Conservation (phyloP, 2,113 vertebrate genomes). For the Pterocles burchelli region DNA sequence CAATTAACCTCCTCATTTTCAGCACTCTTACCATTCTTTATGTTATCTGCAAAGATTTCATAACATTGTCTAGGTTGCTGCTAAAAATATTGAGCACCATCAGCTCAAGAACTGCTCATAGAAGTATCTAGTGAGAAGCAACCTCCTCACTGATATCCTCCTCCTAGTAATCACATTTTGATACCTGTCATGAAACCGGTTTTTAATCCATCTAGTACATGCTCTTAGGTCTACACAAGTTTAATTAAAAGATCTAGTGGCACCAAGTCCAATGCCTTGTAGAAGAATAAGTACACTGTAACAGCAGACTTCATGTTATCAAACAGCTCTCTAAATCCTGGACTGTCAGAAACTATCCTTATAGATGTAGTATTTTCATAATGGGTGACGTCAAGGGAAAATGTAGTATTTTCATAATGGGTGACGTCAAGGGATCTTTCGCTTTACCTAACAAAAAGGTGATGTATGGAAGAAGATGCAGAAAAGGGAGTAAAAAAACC, state of each 20-base stretch:
- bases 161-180: background rate
- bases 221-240: background rate
- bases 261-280: background rate
- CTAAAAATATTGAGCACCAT: background rate
- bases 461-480: background rate
- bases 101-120: background rate
- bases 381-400: no score
- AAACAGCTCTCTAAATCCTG: background rate
- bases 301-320: background rate
- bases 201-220: background rate
- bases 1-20: background rate
- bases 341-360: background rate
- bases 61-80: background rate
- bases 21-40: background rate
- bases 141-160: background rate
- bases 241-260: background rate
- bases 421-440: background rate
- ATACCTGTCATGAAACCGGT: rapidly evolving
- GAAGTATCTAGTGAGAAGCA: background rate
- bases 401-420: background rate
- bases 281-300: background rate
- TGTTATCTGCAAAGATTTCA: background rate
- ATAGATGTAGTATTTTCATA: background rate
- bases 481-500: background rate
- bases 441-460: background rate